Evolutionary conservation across 2,797 vertebrate genomes (phyloP).

Genomic region (Gymnodraco acuticeps): DNA sequence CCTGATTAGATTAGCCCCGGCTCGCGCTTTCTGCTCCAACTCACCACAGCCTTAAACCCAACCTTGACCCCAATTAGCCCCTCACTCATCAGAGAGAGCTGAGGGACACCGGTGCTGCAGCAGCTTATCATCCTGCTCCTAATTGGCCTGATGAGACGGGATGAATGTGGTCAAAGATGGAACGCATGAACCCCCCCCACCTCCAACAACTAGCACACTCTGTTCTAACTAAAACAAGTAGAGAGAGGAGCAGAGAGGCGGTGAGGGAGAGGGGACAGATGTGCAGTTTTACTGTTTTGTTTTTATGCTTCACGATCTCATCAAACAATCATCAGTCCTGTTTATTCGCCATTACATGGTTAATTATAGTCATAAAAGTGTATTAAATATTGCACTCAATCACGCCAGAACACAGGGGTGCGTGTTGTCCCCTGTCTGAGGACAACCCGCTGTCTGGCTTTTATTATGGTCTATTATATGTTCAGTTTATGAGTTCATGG

Average conservation of each 20-base stretch:
- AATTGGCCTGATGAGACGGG: conserved; percentile 80
- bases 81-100: conserved; percentile 74
- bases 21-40: conserved; percentile 71
- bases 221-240: not conserved
- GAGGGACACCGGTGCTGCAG: conserved; percentile 62
- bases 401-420: not conserved
- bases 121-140: conserved; percentile 77
- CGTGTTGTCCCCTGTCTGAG: not conserved
- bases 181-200: conserved; percentile 21
- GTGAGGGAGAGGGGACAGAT: conserved; percentile 1
- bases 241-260: not conserved
- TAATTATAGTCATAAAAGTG: conserved; percentile 1
- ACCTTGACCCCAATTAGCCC: conserved; percentile 87
- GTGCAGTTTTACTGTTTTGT: not conserved
- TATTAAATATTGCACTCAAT: not conserved
- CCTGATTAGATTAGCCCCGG: conserved; percentile 85
- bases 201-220: conserved; percentile 42
- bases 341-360: not conserved
- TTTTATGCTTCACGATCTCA: not conserved
- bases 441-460: not conserved
- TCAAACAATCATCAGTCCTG: not conserved
- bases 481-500: too few relatives aligned
- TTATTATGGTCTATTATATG: not conserved
- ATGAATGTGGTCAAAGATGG: conserved; percentile 74
- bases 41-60: conserved; percentile 79